These are phyloP conservation scores for Cataglyphis livida DNA, from an alignment of 2,888 invertebrate genomes.

Conservation along the genomic window DNA sequence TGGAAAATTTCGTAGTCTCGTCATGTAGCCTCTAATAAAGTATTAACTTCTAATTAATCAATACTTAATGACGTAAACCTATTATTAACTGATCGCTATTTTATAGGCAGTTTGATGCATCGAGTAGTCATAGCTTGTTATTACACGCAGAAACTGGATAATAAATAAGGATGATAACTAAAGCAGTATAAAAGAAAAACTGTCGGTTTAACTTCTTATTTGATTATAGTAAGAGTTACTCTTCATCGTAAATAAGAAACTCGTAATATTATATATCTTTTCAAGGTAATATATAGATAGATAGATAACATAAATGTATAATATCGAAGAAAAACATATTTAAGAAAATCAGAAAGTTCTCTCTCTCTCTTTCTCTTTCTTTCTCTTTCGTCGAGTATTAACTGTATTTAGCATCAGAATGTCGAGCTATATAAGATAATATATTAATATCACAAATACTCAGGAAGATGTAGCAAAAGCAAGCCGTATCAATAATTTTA, in stretches of 20 bases:
- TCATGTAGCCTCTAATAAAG: neutral
- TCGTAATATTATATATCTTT: neutral
- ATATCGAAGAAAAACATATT: neutral
- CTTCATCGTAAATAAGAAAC: neutral
- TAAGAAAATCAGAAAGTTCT: neutral
- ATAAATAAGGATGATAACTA: neutral
- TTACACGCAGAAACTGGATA: neutral
- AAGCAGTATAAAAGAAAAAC: neutral
- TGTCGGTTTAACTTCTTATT: conserved; percentile 1
- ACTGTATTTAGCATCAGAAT: neutral
- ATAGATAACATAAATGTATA: neutral
- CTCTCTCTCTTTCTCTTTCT: too few relatives aligned
- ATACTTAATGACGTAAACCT: neutral
- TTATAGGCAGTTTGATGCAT: neutral
- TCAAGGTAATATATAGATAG: neutral
- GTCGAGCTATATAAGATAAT: neutral
- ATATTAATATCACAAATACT: neutral
- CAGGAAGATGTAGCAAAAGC: neutral
- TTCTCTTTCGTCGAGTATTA: neutral
- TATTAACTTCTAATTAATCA: conserved; percentile 33
- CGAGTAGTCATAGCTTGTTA: neutral
- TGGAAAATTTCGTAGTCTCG: conserved; percentile 4
- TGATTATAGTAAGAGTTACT: neutral
- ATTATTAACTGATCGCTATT: neutral
- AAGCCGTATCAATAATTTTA: neutral